A percentile compares a stretch with the other conserved stretches of the same genome.
phyloP scores from a whole-genome alignment of 2,797 vertebrate genomes.

The Lepilemur septentrionalis region DNA sequence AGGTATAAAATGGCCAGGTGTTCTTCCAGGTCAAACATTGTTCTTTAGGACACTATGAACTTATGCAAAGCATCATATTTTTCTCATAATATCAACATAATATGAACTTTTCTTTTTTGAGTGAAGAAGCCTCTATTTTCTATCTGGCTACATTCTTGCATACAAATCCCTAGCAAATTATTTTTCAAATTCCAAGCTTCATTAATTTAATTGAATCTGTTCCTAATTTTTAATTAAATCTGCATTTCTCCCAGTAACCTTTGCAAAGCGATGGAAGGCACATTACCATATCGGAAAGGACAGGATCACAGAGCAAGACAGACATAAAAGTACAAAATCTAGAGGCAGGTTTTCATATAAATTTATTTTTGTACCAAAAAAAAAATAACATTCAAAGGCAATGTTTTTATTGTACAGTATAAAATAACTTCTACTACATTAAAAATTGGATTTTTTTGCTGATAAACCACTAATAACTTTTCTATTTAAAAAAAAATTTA shows the following conservation, averaged over 20 bases:
- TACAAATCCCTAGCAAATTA: constrained; percentile 57
- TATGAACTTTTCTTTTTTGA: not conserved
- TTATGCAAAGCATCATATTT: not conserved
- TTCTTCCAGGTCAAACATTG: not conserved
- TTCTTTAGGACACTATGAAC: not conserved
- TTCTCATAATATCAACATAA: not conserved
- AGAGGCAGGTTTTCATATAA: constrained; percentile 80
- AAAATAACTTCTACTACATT: constrained; percentile 81
- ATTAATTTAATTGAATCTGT: constrained; percentile 70
- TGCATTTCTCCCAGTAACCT: constrained; percentile 60
- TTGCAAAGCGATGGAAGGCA: constrained; percentile 15
- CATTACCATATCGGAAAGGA: constrained; percentile 11
- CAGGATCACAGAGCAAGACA: not conserved
- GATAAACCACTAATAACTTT: constrained; percentile 76
- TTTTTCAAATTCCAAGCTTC: constrained; percentile 67
- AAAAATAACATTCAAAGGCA: constrained; percentile 83
- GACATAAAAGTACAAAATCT: constrained; percentile 54
- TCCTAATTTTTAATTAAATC: constrained; percentile 76
- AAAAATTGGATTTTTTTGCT: constrained; percentile 67
- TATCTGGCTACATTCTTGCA: constrained; percentile 14
- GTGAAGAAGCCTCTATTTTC: not conserved
- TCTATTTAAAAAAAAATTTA: constrained; percentile 66
- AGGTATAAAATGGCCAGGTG: not conserved
- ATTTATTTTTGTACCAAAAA: constrained; percentile 86
- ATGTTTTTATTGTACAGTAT: constrained; percentile 84